A percentile compares a stretch with the other conserved stretches of the same genome.
phyloP scores from a whole-genome alignment of 2,113 vertebrate genomes.

The Vulpes vulpes region DNA sequence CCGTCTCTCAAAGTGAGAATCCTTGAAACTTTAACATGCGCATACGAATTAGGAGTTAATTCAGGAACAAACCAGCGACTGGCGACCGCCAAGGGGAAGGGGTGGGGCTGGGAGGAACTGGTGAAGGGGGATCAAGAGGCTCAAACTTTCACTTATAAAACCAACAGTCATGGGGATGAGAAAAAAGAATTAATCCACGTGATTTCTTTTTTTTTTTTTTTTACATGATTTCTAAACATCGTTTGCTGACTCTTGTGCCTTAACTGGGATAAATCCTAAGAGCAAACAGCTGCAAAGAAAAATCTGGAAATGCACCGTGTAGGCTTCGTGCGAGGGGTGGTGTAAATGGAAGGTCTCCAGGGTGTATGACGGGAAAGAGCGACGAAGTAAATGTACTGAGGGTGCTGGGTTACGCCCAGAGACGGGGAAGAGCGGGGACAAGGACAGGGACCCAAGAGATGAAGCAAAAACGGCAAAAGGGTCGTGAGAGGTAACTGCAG shows the following conservation, averaged over 20 bases:
- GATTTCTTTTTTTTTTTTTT: not conserved
- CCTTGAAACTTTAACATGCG: not conserved
- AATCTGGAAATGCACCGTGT: not conserved
- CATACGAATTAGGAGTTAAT: not conserved
- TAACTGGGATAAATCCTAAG: not conserved
- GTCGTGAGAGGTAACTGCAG: accelerated
- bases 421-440: accelerated
- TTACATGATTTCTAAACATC: not conserved
- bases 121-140: not conserved
- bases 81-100: not conserved
- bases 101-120: not conserved
- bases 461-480: not conserved
- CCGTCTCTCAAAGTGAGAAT: not conserved
- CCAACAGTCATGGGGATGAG: not conserved
- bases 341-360: not conserved
- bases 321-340: not conserved
- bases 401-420: not conserved
- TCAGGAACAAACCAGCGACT: not conserved
- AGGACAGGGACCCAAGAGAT: not conserved
- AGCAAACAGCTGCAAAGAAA: not conserved
- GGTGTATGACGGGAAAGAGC: not conserved
- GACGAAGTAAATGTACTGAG: not conserved
- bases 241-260: not conserved
- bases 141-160: not conserved
- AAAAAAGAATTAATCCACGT: not conserved